phyloP scores from a whole-genome alignment of 2,888 invertebrate genomes.

The Ennomos erosarius region DNA sequence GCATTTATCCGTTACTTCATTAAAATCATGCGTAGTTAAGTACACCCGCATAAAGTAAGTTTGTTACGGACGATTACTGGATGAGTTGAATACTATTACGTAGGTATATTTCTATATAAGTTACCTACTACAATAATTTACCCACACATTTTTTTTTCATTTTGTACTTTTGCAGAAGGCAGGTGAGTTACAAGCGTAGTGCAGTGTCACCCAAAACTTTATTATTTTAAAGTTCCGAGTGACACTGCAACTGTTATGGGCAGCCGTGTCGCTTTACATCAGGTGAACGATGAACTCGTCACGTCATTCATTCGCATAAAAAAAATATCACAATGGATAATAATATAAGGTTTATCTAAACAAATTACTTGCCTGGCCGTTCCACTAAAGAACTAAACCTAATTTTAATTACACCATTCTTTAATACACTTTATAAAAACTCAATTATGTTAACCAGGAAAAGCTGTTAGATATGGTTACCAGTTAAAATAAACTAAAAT shows the following conservation, averaged over 20 bases:
- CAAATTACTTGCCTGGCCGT: slow-evolving; percentile 6
- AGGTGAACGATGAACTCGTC: too few species aligned
- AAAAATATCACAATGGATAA: too few species aligned
- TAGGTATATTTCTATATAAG: too few species aligned
- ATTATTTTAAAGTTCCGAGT: too few species aligned
- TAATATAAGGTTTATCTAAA: background rate
- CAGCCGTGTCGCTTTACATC: too few species aligned
- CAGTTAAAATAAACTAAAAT: slow-evolving; percentile 25
- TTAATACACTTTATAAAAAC: slow-evolving; percentile 27
- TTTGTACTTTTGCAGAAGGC: too few species aligned
- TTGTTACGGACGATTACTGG: slow-evolving; percentile 12
- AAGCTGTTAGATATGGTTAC: slow-evolving; percentile 30
- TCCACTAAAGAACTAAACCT: slow-evolving; percentile 11
- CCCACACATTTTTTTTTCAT: background rate
- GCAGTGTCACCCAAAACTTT: too few species aligned
- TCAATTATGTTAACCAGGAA: slow-evolving; percentile 38
- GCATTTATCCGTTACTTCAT: slow-evolving; percentile 20
- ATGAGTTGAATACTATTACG: slow-evolving; percentile 11
- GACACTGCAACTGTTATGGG: too few species aligned
- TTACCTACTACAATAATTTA: slow-evolving; percentile 17
- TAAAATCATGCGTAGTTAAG: slow-evolving; percentile 17
- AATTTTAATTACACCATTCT: slow-evolving; percentile 11
- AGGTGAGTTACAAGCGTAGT: too few species aligned
- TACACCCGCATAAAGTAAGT: slow-evolving; percentile 18
- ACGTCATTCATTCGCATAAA: too few species aligned